Base-by-base conservation (phyloP, 37 sponge, comb jelly and placozoan species). In the Spongia lamella region DNA sequence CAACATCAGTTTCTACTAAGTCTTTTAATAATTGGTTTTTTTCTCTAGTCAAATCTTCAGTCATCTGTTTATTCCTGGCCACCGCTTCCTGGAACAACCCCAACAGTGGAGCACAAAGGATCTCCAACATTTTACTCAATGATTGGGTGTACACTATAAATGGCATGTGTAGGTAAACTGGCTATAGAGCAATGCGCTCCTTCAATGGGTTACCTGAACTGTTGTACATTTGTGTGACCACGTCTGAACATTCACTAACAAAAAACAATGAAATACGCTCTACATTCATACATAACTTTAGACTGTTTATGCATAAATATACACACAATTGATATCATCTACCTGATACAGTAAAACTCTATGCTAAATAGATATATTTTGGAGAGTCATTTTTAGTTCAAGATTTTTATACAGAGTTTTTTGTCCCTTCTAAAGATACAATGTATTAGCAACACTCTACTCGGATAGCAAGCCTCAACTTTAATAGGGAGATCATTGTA, bases 111-210 rank as follows among this genome's bases (percentile, higher is more conserved):
- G 56, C 90, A 57, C 81, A 84, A 14, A 95, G 40, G 7, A 87
- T 77, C 36, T 92, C 85, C 79, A 92, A 64, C n/a, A 92, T 77
- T 49, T 81, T 86, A 29, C 61, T 72, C 67, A 92, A 61, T 4
- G 70, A 76, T 76, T 86, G 79, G 6, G 64, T 81, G 75, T 87
- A 92, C 54, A 95, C 96, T 88, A n/a, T n/a, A n/a, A n/a, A n/a
- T n/a, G n/a, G n/a, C n/a, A n/a, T n/a, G n/a, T n/a, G 47, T 43
- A 43, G 47, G 7, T 9, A 43, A 43, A 43, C 9, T 13, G 7
- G 9, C 9, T 43, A 13, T 5, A 43, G 47, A 13, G 27, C 37
- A 34, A 7, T 64, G 27, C 37, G 27, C 7, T 35, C 27, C 3
- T 35, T 27, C 15, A 27, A 26, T 19, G 3, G 21, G 31, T 63